These are phyloP conservation scores for Macrobrachium nipponense DNA, from an alignment of 1,140 invertebrate genomes.

Conservation along the genomic window DNA sequence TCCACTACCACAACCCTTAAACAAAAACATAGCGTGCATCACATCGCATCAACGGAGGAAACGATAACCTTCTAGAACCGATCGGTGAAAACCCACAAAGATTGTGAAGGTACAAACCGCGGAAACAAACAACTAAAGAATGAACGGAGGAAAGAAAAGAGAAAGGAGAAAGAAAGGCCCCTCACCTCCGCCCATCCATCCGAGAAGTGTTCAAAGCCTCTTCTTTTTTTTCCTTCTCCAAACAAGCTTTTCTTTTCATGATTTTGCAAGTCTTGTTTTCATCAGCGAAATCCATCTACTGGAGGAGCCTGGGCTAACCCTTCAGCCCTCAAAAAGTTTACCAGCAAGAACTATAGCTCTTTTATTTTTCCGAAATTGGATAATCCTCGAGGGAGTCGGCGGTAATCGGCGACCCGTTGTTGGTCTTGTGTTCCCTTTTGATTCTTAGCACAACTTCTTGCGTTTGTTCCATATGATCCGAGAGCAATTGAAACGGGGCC, in stretches of 20 bases:
- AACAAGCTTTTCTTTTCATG: conserved; percentile 32
- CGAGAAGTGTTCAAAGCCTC: too few species aligned
- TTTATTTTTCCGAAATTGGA: conserved; percentile 50
- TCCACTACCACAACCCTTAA: too few species aligned
- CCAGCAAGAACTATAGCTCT: conserved; percentile 29
- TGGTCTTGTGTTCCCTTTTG: conserved; percentile 47
- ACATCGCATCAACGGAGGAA: too few species aligned
- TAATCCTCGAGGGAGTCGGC: conserved; percentile 18
- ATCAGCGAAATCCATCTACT: conserved; percentile 42
- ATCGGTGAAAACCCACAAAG: too few species aligned
- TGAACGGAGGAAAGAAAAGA: too few species aligned
- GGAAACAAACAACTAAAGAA: too few species aligned
- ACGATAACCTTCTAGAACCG: too few species aligned
- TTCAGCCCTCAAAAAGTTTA: conserved; percentile 18
- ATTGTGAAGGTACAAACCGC: too few species aligned
- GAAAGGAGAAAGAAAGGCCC: too few species aligned
- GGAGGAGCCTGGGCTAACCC: conserved; percentile 40
- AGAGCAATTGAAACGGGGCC: conserved; percentile 23
- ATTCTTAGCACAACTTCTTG: conserved; percentile 43
- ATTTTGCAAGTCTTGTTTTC: conserved; percentile 54
- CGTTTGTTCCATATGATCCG: conserved; percentile 39
- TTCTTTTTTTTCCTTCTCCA: conserved; percentile 23
- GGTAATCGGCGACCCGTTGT: conserved; percentile 47
- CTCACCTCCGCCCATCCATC: too few species aligned
- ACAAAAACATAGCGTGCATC: too few species aligned